These are phyloP conservation scores for Choristoneura rosaceana DNA, from an alignment of 2,888 invertebrate genomes.

Conservation along the genomic window DNA sequence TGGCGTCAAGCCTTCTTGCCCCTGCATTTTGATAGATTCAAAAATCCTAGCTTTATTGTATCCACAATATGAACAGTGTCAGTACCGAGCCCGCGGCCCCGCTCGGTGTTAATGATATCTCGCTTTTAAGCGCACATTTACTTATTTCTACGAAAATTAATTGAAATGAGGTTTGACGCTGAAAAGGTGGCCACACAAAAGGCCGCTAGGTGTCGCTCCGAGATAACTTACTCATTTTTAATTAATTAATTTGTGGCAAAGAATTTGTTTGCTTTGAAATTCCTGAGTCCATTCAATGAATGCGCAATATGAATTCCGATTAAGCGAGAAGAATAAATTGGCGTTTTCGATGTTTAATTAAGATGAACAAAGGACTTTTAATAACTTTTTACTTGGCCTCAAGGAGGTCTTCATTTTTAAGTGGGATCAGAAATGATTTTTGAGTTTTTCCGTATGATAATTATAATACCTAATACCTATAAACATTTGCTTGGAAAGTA, in stretches of 20 bases:
- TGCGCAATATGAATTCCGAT: conserved; percentile 69
- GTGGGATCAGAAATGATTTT: background rate
- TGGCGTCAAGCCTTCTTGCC: background rate
- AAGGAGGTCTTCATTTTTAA: background rate
- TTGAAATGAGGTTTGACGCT: conserved; percentile 85
- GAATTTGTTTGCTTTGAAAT: conserved; percentile 79
- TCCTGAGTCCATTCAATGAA: conserved; percentile 65
- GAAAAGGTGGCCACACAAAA: conserved; percentile 83
- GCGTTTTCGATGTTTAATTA: conserved; percentile 32
- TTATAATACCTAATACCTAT: background rate
- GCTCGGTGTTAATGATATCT: conserved; percentile 83
- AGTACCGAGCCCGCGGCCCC: conserved; percentile 43
- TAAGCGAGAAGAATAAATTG: conserved; percentile 60
- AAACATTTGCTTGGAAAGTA: too few relatives aligned
- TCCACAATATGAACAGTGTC: conserved; percentile 5
- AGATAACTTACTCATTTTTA: conserved; percentile 83
- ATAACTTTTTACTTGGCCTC: background rate
- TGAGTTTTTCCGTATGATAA: background rate
- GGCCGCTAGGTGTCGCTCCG: conserved; percentile 81
- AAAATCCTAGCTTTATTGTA: background rate
- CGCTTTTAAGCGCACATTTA: conserved; percentile 83
- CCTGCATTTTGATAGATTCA: background rate
- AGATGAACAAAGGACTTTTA: conserved; percentile 5
- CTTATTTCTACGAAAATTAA: conserved; percentile 84
- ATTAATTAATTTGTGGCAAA: conserved; percentile 82